phyloP scores from a whole-genome alignment of 2,113 vertebrate genomes.

The Antennarius striatus region DNA sequence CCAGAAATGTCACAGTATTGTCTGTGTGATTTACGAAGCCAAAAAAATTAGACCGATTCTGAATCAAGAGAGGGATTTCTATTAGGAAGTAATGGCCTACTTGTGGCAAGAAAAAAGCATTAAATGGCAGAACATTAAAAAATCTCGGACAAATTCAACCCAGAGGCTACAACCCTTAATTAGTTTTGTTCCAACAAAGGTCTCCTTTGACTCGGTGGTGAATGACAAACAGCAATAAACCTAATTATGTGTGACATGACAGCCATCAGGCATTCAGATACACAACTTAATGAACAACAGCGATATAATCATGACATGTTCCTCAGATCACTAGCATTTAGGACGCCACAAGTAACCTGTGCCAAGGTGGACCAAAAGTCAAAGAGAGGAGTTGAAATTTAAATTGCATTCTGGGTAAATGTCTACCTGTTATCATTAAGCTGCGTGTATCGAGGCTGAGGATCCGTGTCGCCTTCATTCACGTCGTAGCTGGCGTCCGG shows the following conservation, averaged over 20 bases:
- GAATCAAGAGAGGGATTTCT: not conserved
- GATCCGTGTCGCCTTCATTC: slow-evolving; percentile 95
- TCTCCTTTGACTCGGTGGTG: not conserved
- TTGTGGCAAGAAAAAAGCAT: not conserved
- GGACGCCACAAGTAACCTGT: too few relatives aligned
- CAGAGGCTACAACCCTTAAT: not conserved
- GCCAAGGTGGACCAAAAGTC: not conserved
- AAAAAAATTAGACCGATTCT: slow-evolving; percentile 25
- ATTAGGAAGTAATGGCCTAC: not conserved
- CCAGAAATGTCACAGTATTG: slow-evolving; percentile 31
- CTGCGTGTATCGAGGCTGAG: slow-evolving; percentile 95
- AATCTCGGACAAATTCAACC: slow-evolving; percentile 15
- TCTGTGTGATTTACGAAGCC: slow-evolving; percentile 31
- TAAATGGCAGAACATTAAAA: slow-evolving; percentile 10
- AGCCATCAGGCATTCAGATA: slow-evolving; percentile 6
- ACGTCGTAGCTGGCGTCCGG: slow-evolving; percentile 94
- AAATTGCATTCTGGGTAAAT: not conserved
- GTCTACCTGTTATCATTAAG: slow-evolving; percentile 90
- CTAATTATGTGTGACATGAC: slow-evolving; percentile 18
- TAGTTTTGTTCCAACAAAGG: slow-evolving; percentile 16
- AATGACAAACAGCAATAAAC: not conserved
- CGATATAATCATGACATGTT: slow-evolving; percentile 16
- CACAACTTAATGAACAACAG: slow-evolving; percentile 26
- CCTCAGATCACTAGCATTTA: not conserved
- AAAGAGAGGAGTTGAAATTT: slow-evolving; percentile 10